Base-by-base conservation (phyloP, 1,140 invertebrate genomes). In the Psilanteris sp. region DNA sequence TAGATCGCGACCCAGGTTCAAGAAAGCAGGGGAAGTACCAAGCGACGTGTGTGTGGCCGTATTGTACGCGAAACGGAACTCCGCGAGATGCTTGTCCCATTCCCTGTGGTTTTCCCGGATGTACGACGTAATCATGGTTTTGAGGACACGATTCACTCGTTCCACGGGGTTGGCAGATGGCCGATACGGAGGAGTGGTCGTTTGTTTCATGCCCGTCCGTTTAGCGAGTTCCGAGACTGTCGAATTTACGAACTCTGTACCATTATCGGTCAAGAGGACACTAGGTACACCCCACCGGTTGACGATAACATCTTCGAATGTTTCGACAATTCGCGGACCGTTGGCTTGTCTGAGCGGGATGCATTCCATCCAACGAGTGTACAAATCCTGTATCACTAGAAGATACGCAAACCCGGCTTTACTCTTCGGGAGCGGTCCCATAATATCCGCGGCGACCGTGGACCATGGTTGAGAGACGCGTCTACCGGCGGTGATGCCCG, bases 71-170 rank as follows among this genome's bases (percentile, higher is more conserved):
- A 70, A 68, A 0, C 50, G 0, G 13, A 68, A 64, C n/a, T 62
- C 50, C 3, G 11, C 1, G 1, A 78, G 5, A 8, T 24, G 10
- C 0, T 0, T 1, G 6, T 59, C 39, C 54, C 54, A 59, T 0
- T 59, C 37, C 4, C 54, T 37, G 24, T 78, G 37, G 5, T 37
- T 24, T 9, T 78, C 15, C 20, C 52, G 9, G 8, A 81, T 34
- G 22, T 70, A 70, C 1, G 85, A 83, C 0, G 81, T 41, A 0
- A 88, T 70, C 52, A 87, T 86, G 10, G 78, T n/a, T n/a, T n/a
- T n/a, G n/a, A n/a, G n/a, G n/a, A n/a, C n/a, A n/a, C n/a, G n/a
- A n/a, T n/a, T n/a, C 15, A 79, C 82, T 1, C 86, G 39, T 61
- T 88, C 88, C 0, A 81, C 83, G 0, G 83, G 85, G 31, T n/a